phyloP scores from a whole-genome alignment of 2,888 invertebrate species.

The Lasius platythorax region DNA sequence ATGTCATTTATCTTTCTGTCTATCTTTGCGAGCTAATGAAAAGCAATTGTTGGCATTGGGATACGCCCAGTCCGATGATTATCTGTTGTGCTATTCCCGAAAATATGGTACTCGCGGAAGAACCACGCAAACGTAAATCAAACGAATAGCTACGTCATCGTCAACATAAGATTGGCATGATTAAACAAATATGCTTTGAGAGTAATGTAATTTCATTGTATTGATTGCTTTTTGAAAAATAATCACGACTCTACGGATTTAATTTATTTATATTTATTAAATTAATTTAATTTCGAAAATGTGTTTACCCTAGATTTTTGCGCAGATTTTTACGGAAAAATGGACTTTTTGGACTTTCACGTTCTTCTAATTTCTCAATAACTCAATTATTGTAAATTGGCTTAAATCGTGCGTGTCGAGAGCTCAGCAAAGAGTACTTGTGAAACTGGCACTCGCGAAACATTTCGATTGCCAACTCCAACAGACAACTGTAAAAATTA shows the following conservation, averaged over 20 bases:
- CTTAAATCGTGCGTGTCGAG: constrained; percentile 53
- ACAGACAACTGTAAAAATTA: constrained; percentile 33
- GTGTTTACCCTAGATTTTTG: background rate
- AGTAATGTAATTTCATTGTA: background rate
- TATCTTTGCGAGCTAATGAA: constrained; percentile 51
- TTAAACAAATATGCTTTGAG: background rate
- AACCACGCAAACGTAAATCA: background rate
- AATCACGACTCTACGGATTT: background rate
- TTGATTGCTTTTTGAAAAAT: background rate
- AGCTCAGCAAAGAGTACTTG: constrained; percentile 52
- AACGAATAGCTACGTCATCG: background rate
- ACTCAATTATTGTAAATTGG: constrained; percentile 2
- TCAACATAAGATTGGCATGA: background rate
- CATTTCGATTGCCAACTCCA: constrained; percentile 50
- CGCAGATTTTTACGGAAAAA: background rate
- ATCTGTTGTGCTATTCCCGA: background rate
- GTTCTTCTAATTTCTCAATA: background rate
- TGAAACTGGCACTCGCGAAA: constrained; percentile 55
- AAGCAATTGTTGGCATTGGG: constrained; percentile 37
- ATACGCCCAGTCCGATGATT: background rate
- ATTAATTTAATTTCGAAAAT: background rate
- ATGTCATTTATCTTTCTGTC: constrained; percentile 26
- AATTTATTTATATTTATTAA: background rate
- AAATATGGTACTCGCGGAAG: background rate
- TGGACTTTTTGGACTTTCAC: background rate